Base-by-base conservation (phyloP, 2,113 vertebrate species). In the Neodontobutis hainanensis region DNA sequence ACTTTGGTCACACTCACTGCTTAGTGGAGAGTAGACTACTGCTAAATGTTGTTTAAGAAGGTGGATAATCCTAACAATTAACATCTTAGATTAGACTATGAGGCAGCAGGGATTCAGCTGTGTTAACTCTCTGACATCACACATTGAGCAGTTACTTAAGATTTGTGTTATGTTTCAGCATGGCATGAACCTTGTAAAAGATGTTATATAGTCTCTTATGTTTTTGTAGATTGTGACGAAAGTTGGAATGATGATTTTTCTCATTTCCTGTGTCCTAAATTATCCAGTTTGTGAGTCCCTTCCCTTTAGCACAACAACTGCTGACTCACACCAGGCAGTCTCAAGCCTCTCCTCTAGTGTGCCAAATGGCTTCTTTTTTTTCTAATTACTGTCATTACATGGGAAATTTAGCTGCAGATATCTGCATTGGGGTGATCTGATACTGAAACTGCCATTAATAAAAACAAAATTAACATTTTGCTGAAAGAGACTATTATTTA, bases 61-160 rank as follows among this genome's bases (percentile, higher is more conserved):
- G 46, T 63, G 40, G 67, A 53, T 87, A 87, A 89, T 85, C 86
- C 84, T 50, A 81, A 59, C 84, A 79, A 75, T 87, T 87, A 52
- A 68, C 71, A 73, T 56, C 70, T 77, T 45, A 85, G 83, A 84
- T 85, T 89, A 86, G 81, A 77, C 46, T 11, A 59, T 16, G 11
- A 77, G 40, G 70, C 80, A 77, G 57, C 65, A 63, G 53, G 67
- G 61, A 34, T 42, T 75, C 55, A 68, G 36, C 47, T 59, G 44
- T 69, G 60, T 75, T 44, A 65, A 71, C 70, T 83, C 42, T 48
- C 11, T 40, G 62, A 43, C 38, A 57, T 46, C 38, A 40, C 61
- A 50, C 61, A 73, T 27, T 35, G 8, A 11, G 52, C 55, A 8
- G 62, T 44, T 3, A 5, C 46, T 42, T 40, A 43, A 43, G 16